These are phyloP conservation scores for Spondyliosoma cantharus DNA, from an alignment of 2,797 vertebrate species.

Conservation along the genomic window DNA sequence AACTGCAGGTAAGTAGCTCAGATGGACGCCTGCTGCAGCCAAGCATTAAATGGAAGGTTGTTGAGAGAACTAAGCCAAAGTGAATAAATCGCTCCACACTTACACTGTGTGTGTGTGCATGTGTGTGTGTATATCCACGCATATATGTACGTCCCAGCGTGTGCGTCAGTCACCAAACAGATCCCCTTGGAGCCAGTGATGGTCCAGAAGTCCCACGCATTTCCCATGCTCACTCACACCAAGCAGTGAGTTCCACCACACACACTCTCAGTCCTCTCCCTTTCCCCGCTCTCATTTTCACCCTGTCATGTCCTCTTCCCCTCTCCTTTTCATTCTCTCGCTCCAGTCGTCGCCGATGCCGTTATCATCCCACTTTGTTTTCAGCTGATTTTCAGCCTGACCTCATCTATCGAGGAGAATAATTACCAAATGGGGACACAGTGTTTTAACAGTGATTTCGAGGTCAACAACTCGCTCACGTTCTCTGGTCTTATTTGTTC, in stretches of 20 bases:
- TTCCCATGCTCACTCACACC: constrained; percentile 87
- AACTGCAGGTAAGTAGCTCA: not conserved
- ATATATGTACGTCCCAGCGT: not conserved
- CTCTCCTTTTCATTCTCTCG: constrained; percentile 66
- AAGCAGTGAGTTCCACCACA: constrained; percentile 81
- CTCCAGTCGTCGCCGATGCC: constrained; percentile 63
- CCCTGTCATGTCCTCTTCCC: constrained; percentile 63
- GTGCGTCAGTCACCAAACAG: constrained; percentile 69
- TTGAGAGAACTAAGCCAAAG: not conserved
- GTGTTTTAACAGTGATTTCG: constrained; percentile 77
- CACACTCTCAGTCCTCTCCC: constrained; percentile 54
- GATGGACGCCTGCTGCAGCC: constrained; percentile 10
- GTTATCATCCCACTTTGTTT: constrained; percentile 79
- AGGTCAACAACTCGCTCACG: constrained; percentile 74
- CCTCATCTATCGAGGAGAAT: constrained; percentile 79
- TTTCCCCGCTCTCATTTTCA: constrained; percentile 63
- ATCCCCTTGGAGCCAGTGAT: constrained; percentile 73
- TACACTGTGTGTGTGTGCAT: constrained; percentile 24
- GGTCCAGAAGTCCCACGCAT: constrained; percentile 83
- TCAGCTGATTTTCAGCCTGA: constrained; percentile 79
- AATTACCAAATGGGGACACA: constrained; percentile 81
- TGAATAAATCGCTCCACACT: constrained; percentile 25
- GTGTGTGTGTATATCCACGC: constrained; percentile 5
- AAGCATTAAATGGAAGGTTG: constrained; percentile 16
- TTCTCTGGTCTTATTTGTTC: constrained; percentile 70